phyloP scores from a whole-genome alignment of 2,113 vertebrate species.

The Glaucidium brasilianum region DNA sequence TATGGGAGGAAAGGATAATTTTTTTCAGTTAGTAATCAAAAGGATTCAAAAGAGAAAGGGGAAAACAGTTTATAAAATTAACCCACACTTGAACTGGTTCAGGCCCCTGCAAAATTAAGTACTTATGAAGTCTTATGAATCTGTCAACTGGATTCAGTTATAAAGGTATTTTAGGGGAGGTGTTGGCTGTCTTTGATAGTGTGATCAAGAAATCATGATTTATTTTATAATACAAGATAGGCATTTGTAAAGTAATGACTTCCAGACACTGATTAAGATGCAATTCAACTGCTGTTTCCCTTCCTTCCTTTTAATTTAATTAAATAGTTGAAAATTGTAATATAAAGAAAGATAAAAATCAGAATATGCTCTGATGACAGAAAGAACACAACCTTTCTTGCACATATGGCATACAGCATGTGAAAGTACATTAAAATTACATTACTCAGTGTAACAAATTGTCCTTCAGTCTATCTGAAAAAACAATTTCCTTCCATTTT shows the following conservation, averaged over 20 bases:
- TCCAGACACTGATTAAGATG: background rate
- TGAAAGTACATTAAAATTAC: background rate
- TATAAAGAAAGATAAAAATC: background rate
- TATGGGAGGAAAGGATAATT: background rate
- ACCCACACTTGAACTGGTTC: background rate
- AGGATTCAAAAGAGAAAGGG: background rate
- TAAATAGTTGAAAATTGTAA: background rate
- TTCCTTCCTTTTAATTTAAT: background rate
- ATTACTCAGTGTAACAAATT: background rate
- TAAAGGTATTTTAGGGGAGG: background rate
- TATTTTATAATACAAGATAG: background rate
- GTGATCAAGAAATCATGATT: background rate
- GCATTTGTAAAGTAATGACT: background rate
- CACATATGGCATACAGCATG: fast-evolving
- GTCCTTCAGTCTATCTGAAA: background rate
- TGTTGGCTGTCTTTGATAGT: background rate
- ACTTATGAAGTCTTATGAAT: background rate
- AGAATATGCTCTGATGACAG: background rate
- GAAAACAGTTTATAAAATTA: background rate
- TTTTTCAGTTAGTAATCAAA: background rate
- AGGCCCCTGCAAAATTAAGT: background rate
- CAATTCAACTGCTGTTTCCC: background rate
- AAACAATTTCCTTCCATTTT: background rate
- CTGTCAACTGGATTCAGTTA: background rate
- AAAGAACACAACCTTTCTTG: background rate